Evolutionary conservation across 2,113 vertebrate genomes (phyloP).

Genomic region (Pachycephala philippinensis): DNA sequence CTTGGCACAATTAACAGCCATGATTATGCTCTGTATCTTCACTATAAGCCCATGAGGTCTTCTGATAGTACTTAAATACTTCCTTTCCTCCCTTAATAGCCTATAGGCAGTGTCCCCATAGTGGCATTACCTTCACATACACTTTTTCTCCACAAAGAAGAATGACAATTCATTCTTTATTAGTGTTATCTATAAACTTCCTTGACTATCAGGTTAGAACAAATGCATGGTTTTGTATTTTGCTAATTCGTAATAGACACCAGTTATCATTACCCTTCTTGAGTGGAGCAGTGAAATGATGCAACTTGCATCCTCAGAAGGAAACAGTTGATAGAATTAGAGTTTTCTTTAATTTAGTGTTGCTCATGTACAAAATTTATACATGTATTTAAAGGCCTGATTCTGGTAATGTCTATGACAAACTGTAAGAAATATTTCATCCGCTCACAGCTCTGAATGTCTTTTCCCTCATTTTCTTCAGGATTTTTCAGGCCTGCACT

Average conservation of each 20-base stretch:
- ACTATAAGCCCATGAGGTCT: neutral
- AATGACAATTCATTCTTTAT: neutral
- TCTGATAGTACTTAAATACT: neutral
- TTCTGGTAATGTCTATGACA: neutral
- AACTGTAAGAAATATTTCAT: neutral
- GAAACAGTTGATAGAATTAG: neutral
- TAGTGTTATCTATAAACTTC: neutral
- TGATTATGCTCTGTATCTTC: neutral
- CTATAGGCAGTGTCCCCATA: neutral
- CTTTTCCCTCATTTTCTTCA: neutral
- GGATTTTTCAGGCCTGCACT: neutral
- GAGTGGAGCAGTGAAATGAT: neutral
- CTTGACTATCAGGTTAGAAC: neutral
- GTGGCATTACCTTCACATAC: neutral
- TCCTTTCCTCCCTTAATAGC: neutral
- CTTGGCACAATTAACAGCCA: neutral
- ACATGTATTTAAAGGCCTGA: neutral
- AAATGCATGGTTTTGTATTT: neutral
- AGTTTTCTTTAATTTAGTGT: neutral
- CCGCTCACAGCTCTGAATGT: neutral
- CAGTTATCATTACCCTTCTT: neutral
- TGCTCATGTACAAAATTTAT: neutral
- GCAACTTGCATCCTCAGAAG: neutral
- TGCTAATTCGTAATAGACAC: neutral
- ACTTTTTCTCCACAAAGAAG: neutral